Base-by-base conservation (phyloP, 2,113 vertebrate genomes). In the Marcusenius ussheri region DNA sequence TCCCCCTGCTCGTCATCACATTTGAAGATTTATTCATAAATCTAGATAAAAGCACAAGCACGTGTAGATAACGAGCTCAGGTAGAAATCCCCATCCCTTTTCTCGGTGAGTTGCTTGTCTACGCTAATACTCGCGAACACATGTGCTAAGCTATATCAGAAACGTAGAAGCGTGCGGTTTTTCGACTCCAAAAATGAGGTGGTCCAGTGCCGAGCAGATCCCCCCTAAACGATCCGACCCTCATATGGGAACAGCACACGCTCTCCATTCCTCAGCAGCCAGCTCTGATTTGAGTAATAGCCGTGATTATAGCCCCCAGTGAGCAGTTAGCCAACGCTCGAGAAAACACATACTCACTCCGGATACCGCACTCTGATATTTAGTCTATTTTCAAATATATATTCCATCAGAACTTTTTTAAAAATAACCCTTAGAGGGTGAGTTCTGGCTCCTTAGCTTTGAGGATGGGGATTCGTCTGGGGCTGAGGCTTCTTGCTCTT, bases 351-450 rank as follows among this genome's bases (percentile, higher is more conserved):
- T 90, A 42, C 88, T 90, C 62, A 91, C 92, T 90, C 90, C 90
- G 90, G 90, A 91, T 87, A 92, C 91, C 77, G 17, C 74, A 46
- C 88, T 24, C 86, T 90, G 42, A 53, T 77, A 89, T 93, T 93
- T 70, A 94, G 91, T 89, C 89, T 70, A 91, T 93, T 94, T 91
- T 89, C 87, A 80, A 92, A 93, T 91, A 89, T 89, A 89, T 93
- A 91, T 66, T 90, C 50, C 91, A 47, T 80, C 70, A 56, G 62
- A 91, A 91, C 92, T 89, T 89, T 92, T 94, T 90, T 92, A 93
- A 94, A 70, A 90, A 90, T 91, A 90, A 88, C 19, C 53, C 49
- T 94, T 92, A 92, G 83, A 49, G 56, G 58, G 51, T 31, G 21
- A 46, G 9, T 58, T 51, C 24, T 85, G 51, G 35, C 47, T 94